phyloP scores from a whole-genome alignment of 2,797 vertebrate genomes.

The Meda fulgida region DNA sequence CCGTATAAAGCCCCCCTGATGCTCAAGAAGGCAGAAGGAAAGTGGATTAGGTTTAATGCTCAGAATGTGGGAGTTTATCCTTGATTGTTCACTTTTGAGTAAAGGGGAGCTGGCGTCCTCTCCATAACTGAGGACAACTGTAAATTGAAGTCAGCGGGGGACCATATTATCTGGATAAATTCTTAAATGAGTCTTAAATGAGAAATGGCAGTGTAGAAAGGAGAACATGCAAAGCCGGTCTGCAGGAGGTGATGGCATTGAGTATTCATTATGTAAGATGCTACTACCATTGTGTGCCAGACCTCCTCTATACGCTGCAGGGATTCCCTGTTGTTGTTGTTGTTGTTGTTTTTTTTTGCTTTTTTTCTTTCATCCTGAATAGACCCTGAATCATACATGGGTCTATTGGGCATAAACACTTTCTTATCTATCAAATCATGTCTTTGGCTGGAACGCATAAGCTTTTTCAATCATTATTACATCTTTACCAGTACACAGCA shows the following conservation, averaged over 20 bases:
- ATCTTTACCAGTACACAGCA: not conserved
- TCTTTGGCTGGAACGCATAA: not conserved
- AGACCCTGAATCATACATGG: not conserved
- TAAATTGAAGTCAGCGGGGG: slow-evolving; percentile 44
- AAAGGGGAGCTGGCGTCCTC: slow-evolving; percentile 46
- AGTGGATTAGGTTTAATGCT: slow-evolving; percentile 70
- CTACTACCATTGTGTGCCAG: not conserved
- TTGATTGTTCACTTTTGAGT: slow-evolving; percentile 28
- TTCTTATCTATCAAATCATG: not conserved
- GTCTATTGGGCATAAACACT: not conserved
- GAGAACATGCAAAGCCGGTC: slow-evolving; percentile 31
- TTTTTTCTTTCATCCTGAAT: not conserved
- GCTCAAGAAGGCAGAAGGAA: slow-evolving; percentile 55
- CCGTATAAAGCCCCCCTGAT: slow-evolving; percentile 68
- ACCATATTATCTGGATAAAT: slow-evolving; percentile 40
- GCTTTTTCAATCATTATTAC: not conserved
- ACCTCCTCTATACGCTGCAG: slow-evolving; percentile 3
- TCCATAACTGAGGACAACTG: slow-evolving; percentile 49
- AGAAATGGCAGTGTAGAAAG: slow-evolving; percentile 37
- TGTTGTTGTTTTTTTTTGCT: not conserved
- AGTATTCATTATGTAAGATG: not conserved
- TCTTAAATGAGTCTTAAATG: slow-evolving; percentile 36
- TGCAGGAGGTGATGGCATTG: slow-evolving; percentile 28
- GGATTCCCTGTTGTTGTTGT: not conserved
- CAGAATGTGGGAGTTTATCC: slow-evolving; percentile 49